Conservation (phyloP, 2,797 vertebrate species). For the Mormyrops boulengeri region DNA sequence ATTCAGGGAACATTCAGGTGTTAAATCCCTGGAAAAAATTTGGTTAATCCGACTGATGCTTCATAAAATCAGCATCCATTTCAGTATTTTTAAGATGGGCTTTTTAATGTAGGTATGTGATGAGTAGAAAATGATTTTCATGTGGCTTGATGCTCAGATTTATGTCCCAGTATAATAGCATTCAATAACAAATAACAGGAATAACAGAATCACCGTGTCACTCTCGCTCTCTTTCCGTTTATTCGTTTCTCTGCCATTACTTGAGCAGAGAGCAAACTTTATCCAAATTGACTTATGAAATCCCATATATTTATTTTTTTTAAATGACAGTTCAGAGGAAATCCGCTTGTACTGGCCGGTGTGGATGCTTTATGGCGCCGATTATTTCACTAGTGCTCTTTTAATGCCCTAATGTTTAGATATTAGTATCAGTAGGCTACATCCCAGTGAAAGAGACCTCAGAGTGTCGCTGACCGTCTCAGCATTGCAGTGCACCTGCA, state of each 20-base stretch:
- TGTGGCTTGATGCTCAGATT: neutral
- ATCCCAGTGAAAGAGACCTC: neutral
- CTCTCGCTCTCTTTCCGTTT: neutral
- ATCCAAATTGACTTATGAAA: neutral
- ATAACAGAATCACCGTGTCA: neutral
- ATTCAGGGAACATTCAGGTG: neutral
- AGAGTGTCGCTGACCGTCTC: neutral
- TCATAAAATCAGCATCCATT: neutral
- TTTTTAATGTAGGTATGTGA: neutral
- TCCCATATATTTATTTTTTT: neutral
- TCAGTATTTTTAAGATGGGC: neutral
- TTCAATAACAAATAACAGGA: no score
- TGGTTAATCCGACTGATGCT: neutral
- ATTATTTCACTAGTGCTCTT: neutral
- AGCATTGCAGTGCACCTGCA: neutral
- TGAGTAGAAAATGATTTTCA: neutral
- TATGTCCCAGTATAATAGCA: neutral
- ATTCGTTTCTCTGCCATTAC: neutral
- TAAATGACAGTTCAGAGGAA: neutral
- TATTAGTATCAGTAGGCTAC: neutral
- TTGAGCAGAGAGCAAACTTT: neutral
- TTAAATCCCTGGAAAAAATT: neutral
- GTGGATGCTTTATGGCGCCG: neutral
- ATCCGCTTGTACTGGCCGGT: neutral
- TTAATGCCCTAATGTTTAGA: neutral